Percentiles rank a stretch among this genome's conserved stretches.
Conservation (phyloP, 2,113 vertebrate species). For the Oreochromis spilurus region DNA sequence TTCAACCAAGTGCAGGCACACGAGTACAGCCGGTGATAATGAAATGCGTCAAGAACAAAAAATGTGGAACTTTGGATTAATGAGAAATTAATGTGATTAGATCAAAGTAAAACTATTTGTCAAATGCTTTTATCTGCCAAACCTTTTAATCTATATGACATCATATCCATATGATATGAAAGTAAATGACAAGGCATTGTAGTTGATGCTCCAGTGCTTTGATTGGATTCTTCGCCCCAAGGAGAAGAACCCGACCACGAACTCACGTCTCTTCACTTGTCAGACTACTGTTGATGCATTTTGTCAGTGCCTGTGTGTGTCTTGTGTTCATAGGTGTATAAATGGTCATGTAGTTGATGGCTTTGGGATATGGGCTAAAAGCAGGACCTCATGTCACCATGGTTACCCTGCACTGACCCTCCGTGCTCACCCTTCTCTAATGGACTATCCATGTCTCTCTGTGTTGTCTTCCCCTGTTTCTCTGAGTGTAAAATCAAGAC, state of each 20-base stretch:
- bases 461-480: not conserved
- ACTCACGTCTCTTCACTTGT: conserved; percentile 33
- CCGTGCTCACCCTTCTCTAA: conserved; percentile 22
- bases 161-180: not conserved
- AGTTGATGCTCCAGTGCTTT: conserved; percentile 36
- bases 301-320: conserved; percentile 20
- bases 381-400: conserved; percentile 33
- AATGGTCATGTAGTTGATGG: conserved; percentile 32
- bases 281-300: conserved; percentile 46
- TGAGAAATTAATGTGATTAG: not conserved
- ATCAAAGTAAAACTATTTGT: not conserved
- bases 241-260: not conserved
- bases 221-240: conserved; percentile 6
- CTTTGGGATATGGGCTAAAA: conserved; percentile 40
- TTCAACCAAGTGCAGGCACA: not conserved
- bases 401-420: conserved; percentile 47
- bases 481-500: not conserved
- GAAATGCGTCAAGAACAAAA: not conserved
- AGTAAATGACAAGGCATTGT: not conserved
- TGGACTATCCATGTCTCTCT: conserved; percentile 36
- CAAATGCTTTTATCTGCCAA: not conserved
- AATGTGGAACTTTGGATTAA: not conserved
- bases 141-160: not conserved
- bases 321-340: conserved; percentile 47
- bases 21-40: not conserved